Conservation (phyloP, 2,888 invertebrate genomes). For the Diogma glabrata region DNA sequence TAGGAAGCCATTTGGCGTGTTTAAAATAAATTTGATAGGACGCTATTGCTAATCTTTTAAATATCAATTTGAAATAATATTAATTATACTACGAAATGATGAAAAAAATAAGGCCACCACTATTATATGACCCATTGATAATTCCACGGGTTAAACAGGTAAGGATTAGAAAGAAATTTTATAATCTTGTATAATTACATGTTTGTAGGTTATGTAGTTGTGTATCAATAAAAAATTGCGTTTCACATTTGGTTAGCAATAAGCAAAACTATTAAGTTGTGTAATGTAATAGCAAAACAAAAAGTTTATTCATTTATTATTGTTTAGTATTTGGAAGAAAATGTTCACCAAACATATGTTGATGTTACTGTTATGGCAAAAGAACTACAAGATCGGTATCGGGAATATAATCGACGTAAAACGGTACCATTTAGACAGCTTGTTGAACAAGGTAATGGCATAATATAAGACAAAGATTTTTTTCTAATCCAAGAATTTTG, state of each 20-base stretch:
- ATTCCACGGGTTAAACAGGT: constrained; percentile 48
- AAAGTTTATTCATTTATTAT: too few species aligned
- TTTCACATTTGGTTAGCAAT: neutral
- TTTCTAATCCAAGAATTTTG: neutral
- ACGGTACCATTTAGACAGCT: constrained; percentile 63
- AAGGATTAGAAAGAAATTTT: constrained; percentile 13
- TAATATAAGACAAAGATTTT: neutral
- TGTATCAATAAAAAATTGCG: constrained; percentile 15
- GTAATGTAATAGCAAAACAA: too few species aligned
- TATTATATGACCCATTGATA: constrained; percentile 42
- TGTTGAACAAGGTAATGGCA: constrained; percentile 47
- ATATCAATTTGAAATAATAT: too few species aligned
- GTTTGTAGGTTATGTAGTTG: constrained; percentile 21
- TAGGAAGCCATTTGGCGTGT: too few species aligned
- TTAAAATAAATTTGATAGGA: too few species aligned
- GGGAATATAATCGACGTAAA: constrained; percentile 73
- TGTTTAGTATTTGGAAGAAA: constrained; percentile 62
- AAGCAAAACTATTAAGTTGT: neutral
- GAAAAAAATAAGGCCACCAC: constrained; percentile 18
- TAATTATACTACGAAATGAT: too few species aligned
- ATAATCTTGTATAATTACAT: neutral
- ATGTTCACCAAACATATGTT: constrained; percentile 67
- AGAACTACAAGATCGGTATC: constrained; percentile 57
- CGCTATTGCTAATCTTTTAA: too few species aligned
- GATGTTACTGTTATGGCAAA: constrained; percentile 78